A percentile compares a stretch with the other conserved stretches of the same genome.
phyloP scores from a whole-genome alignment of 1,140 invertebrate species.

The Apis florea region DNA sequence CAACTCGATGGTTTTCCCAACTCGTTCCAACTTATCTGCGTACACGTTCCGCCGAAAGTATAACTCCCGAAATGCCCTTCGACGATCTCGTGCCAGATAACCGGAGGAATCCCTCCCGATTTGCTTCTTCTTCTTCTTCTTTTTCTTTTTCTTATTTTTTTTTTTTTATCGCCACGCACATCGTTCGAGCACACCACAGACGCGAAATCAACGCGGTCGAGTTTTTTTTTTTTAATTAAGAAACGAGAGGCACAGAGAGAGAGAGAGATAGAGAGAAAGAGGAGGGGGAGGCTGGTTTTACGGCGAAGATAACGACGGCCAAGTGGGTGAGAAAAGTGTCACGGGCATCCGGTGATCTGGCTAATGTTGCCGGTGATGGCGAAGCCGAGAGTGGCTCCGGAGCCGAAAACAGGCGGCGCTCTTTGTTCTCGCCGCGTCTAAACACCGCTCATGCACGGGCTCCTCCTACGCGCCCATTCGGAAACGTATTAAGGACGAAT shows the following conservation, averaged over 20 bases:
- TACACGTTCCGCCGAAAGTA: neutral
- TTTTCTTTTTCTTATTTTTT: too few relatives aligned
- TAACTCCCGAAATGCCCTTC: conserved; percentile 23
- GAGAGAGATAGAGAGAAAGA: neutral
- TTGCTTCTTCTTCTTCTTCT: too few relatives aligned
- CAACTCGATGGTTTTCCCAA: too few relatives aligned
- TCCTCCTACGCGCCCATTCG: conserved; percentile 30
- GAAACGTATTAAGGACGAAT: conserved; percentile 65
- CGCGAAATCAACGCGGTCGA: conserved; percentile 55
- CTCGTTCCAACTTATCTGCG: conserved; percentile 6
- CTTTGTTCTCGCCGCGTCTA: conserved; percentile 63
- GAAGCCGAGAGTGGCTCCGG: neutral
- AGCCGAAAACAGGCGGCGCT: conserved; percentile 53
- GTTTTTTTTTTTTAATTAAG: conserved; percentile 27
- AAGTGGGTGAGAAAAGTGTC: conserved; percentile 74
- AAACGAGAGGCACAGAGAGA: neutral
- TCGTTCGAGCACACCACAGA: conserved; percentile 11
- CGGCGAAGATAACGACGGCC: conserved; percentile 57
- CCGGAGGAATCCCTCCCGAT: neutral
- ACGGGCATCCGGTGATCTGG: conserved; percentile 78
- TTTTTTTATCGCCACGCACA: conserved; percentile 32
- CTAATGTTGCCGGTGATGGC: conserved; percentile 70
- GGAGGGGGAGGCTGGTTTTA: conserved; percentile 12
- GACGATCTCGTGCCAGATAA: conserved; percentile 34
- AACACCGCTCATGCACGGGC: neutral